Evolutionary conservation across 2,888 invertebrate genomes (phyloP).

Genomic region (Lasioglossum malachurum): DNA sequence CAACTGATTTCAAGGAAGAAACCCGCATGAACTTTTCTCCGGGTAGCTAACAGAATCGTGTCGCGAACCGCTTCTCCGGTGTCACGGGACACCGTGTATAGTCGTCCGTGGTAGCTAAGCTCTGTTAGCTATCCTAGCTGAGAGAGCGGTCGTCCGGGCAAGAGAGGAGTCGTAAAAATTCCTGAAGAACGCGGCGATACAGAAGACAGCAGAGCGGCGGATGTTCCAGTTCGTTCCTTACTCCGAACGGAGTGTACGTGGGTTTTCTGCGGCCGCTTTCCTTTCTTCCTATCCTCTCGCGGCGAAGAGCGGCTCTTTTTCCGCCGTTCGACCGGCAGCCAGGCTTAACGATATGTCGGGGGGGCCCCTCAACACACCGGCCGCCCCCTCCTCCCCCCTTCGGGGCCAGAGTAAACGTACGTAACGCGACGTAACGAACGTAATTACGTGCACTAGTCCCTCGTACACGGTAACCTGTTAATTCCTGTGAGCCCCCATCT

Average conservation of each 20-base stretch:
- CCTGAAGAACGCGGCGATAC: constrained; percentile 62
- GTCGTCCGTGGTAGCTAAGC: not conserved
- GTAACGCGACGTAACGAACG: constrained; percentile 71
- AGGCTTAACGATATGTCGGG: constrained; percentile 57
- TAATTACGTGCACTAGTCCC: constrained; percentile 64
- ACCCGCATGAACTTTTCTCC: not conserved
- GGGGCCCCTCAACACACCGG: constrained; percentile 12
- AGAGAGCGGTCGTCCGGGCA: constrained; percentile 41
- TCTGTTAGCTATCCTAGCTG: constrained; percentile 65
- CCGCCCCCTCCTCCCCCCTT: constrained; percentile 7
- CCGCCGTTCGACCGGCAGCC: constrained; percentile 41
- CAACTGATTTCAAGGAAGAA: not conserved
- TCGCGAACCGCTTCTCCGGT: not conserved
- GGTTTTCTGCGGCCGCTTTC: constrained; percentile 57
- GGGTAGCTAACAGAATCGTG: not conserved
- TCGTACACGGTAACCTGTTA: constrained; percentile 70
- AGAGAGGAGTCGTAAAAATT: constrained; percentile 67
- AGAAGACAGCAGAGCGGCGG: constrained; percentile 40
- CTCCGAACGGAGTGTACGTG: constrained; percentile 34
- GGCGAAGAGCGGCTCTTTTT: constrained; percentile 39
- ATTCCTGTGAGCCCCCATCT: constrained; percentile 42
- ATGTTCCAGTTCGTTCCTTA: constrained; percentile 61
- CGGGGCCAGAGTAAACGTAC: constrained; percentile 62
- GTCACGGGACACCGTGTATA: not conserved
- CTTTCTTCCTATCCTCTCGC: constrained; percentile 38